A percentile compares a stretch with the other conserved stretches of the same genome.
These are phyloP conservation scores for Coracopsis vasa DNA, from an alignment of 2,113 vertebrate species.

Conservation along the genomic window DNA sequence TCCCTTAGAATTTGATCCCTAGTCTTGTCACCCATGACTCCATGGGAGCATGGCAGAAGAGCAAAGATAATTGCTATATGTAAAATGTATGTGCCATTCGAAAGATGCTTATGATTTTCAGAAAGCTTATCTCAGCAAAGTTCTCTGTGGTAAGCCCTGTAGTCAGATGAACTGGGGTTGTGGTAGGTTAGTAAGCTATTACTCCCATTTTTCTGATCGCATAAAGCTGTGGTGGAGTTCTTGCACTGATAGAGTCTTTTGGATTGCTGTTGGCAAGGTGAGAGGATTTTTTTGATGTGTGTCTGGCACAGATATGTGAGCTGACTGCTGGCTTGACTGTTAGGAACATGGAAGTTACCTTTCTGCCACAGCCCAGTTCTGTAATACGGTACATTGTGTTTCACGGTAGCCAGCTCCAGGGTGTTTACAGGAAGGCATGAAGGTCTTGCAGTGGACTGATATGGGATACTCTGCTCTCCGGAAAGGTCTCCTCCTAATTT, in stretches of 20 bases:
- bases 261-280: not conserved
- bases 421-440: not conserved
- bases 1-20: not conserved
- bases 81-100: not conserved
- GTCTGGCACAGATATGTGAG: not conserved
- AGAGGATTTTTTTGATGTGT: not conserved
- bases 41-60: not conserved
- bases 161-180: not conserved
- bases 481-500: not conserved
- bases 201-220: not conserved
- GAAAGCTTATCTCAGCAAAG: not conserved
- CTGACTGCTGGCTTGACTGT: not conserved
- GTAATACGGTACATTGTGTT: not conserved
- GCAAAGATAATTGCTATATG: not conserved
- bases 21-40: not conserved
- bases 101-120: not conserved
- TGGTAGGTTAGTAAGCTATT: not conserved
- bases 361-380: not conserved
- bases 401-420: not conserved
- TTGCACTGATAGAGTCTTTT: accelerated
- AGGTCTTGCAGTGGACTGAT: not conserved
- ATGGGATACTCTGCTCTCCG: not conserved
- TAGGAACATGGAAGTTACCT: not conserved
- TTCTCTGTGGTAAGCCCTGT: not conserved
- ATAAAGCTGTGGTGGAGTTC: not conserved